A percentile compares a stretch with the other conserved stretches of the same genome.
Evolutionary conservation across 1,140 invertebrate species (phyloP).

Genomic region (Zaprionus camerounensis): DNA sequence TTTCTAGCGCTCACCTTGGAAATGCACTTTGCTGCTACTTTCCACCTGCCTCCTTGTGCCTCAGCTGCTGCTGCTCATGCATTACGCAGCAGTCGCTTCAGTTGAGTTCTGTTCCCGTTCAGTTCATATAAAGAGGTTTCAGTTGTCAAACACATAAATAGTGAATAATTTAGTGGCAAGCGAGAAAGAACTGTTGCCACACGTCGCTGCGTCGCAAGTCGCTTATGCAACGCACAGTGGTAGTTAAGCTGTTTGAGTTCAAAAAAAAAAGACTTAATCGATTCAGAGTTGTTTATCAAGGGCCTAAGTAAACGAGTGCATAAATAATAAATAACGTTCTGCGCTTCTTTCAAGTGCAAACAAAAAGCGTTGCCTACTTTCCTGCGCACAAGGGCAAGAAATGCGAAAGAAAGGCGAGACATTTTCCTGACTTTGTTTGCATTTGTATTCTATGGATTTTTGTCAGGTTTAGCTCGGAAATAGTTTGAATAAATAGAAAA

Average conservation of each 20-base stretch:
- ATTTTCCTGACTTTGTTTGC: neutral
- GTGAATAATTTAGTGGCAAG: neutral
- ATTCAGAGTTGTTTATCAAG: conserved; percentile 2
- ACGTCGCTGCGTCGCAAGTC: neutral
- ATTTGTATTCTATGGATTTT: conserved; percentile 1
- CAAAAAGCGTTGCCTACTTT: conserved; percentile 3
- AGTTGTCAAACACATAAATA: neutral
- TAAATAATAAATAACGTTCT: conserved; percentile 2
- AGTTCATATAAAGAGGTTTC: conserved; percentile 1
- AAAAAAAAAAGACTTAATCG: conserved; percentile 3
- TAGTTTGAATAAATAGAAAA: neutral
- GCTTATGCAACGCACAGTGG: neutral
- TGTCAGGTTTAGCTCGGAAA: neutral
- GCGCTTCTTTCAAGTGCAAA: neutral
- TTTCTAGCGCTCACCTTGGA: neutral
- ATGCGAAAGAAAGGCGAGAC: neutral
- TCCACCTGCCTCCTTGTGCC: neutral
- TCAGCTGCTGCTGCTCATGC: neutral
- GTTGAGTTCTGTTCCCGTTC: neutral
- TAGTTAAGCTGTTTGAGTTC: neutral
- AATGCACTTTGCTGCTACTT: conserved; percentile 3
- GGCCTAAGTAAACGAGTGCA: conserved; percentile 5
- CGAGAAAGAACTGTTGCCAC: neutral
- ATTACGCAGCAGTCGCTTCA: neutral
- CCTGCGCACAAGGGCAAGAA: neutral